Conservation (phyloP, 2,797 vertebrate species). For the Eremophila alpestris region DNA sequence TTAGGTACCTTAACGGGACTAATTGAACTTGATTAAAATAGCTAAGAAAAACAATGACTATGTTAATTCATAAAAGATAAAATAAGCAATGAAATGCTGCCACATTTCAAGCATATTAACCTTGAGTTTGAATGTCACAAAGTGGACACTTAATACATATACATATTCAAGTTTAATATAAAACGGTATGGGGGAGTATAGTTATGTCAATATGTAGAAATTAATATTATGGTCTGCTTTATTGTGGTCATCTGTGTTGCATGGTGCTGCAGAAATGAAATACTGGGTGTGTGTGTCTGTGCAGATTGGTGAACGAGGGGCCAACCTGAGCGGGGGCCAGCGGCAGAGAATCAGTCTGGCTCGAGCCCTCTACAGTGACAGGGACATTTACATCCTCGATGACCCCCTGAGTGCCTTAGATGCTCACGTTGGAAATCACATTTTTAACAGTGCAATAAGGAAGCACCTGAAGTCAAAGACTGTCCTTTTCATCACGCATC, state of each 20-base stretch:
- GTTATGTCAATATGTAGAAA: neutral
- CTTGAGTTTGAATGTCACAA: neutral
- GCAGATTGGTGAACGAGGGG: slow-evolving; percentile 90
- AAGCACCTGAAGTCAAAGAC: slow-evolving; percentile 89
- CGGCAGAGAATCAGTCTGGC: slow-evolving; percentile 91
- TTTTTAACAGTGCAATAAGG: slow-evolving; percentile 90
- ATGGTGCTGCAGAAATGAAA: neutral
- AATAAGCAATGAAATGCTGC: neutral
- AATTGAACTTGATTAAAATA: neutral
- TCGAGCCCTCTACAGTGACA: slow-evolving; percentile 89
- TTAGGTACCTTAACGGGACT: neutral
- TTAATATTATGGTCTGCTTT: neutral
- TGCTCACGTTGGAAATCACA: slow-evolving; percentile 91
- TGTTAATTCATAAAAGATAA: neutral
- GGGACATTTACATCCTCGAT: slow-evolving; percentile 88
- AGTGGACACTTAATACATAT: neutral
- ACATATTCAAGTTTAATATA: no score
- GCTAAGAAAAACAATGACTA: neutral
- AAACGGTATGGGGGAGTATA: no score
- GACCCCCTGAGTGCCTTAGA: slow-evolving; percentile 94
- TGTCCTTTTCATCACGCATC: slow-evolving; percentile 90
- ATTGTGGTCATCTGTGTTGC: neutral
- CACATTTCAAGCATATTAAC: neutral
- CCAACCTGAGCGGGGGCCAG: slow-evolving; percentile 91
- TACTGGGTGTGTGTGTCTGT: neutral